phyloP scores from a whole-genome alignment of 1,140 invertebrate species.

The Daktulosphaira vitifoliae region DNA sequence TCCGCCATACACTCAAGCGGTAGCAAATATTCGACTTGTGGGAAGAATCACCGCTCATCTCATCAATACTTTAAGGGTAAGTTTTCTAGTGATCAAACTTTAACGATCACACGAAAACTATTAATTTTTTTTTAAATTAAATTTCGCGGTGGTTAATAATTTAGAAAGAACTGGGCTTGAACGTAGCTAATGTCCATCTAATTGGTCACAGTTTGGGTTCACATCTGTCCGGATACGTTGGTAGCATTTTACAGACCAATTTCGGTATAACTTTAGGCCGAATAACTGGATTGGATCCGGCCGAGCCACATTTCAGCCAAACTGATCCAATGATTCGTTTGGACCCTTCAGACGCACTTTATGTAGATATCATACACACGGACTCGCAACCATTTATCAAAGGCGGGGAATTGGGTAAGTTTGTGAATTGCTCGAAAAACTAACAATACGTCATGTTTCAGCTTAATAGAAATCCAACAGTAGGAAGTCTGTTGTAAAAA shows the following conservation, averaged over 20 bases:
- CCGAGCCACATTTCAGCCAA: constrained; percentile 82
- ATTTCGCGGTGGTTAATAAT: no score
- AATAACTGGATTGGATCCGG: constrained; percentile 74
- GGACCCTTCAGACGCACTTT: constrained; percentile 73
- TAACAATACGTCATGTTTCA: no score
- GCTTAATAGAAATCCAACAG: no score
- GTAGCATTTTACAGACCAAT: constrained; percentile 58
- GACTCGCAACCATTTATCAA: constrained; percentile 71
- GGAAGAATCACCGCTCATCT: constrained; percentile 72
- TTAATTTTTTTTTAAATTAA: no score
- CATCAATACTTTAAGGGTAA: constrained; percentile 48
- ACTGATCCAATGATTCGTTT: constrained; percentile 70
- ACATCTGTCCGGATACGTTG: constrained; percentile 76
- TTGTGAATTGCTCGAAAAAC: no score
- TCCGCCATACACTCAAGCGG: constrained; percentile 81
- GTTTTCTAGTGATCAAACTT: background rate
- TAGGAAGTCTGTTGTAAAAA: no score
- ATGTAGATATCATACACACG: constrained; percentile 81
- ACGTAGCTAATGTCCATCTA: constrained; percentile 50
- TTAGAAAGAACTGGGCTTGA: constrained; percentile 13
- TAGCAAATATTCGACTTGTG: constrained; percentile 79
- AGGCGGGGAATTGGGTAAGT: constrained; percentile 48
- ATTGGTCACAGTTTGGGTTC: constrained; percentile 86
- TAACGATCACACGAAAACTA: no score
- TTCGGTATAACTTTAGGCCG: constrained; percentile 57